Base-by-base conservation (phyloP, 2,797 vertebrate species). In the Rhodeus uyekii region DNA sequence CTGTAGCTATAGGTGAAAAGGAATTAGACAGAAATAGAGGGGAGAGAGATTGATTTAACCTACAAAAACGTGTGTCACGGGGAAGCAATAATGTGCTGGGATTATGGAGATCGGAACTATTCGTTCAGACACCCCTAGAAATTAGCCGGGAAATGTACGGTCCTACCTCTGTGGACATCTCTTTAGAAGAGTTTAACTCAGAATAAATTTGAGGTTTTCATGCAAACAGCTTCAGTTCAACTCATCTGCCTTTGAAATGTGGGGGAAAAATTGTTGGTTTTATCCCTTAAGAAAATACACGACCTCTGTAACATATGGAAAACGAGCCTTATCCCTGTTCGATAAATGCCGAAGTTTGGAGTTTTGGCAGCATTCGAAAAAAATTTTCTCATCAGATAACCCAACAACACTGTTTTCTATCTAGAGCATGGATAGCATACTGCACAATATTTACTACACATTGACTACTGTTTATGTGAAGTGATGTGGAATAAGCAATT, bases 251-350 rank as follows among this genome's bases (percentile, higher is more conserved):
- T 73, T 58, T 76, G 29, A 84, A 80, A 77, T 71, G 38, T 60
- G 60, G 27, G 14, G 34, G 8, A 34, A 60, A 46, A 39, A 42
- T 77, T 63, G 24, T 80, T n/a, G n/a, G n/a, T 69, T 55, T 18
- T 34, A 75, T 78, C 85, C 90, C 83, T 82, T 83, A 83, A 76
- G 82, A 86, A 88, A 88, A 89, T 61, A 65, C 77, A 76, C 55
- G 2, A 44, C 55, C 46, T 87, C 86, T 90, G 83, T 84, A 86
- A 84, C 67, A 50, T 76, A 32, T 85, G 80, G 24, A 84, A 86
- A 84, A 79, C 77, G 50, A 80, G 81, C 64, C 81, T 76, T 91
- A 83, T 88, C 80, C 85, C 67, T n/a, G 0, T 81, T 32, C 22
- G 3, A 67, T 88, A 78, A 68, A 74, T 9, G 12, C 34, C 48